A percentile compares a stretch with the other conserved stretches of the same genome.
These are phyloP conservation scores for Synanthedon formicaeformis DNA, from an alignment of 2,888 invertebrate species.

Conservation along the genomic window DNA sequence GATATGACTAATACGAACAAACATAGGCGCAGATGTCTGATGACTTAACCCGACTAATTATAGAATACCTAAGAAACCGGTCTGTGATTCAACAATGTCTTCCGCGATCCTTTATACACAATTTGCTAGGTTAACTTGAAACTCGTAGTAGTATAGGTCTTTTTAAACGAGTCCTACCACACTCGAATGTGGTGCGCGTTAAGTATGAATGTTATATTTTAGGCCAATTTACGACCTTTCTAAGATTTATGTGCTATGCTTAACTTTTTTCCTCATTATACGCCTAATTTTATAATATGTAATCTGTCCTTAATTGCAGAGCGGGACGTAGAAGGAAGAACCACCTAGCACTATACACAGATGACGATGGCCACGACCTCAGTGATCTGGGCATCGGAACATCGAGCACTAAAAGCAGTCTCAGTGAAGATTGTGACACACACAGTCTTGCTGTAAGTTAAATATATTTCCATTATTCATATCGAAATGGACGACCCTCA, in stretches of 20 bases:
- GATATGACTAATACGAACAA: slow-evolving; percentile 8
- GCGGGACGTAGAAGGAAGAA: slow-evolving; percentile 64
- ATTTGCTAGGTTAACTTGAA: no score
- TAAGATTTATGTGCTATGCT: no score
- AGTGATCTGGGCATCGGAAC: slow-evolving; percentile 85
- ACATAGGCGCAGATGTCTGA: slow-evolving; percentile 6
- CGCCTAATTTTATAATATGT: background rate
- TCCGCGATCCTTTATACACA: background rate
- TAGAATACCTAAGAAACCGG: slow-evolving; percentile 2
- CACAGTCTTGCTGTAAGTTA: slow-evolving; percentile 73
- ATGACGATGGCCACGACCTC: slow-evolving; percentile 86
- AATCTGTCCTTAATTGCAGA: slow-evolving; percentile 26
- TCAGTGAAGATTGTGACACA: slow-evolving; percentile 75
- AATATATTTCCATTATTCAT: no score
- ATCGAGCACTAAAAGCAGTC: slow-evolving; percentile 74
- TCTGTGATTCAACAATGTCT: background rate
- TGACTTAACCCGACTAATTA: slow-evolving; percentile 6
- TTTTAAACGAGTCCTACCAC: no score
- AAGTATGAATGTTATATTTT: background rate
- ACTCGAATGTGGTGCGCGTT: no score
- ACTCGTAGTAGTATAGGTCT: no score
- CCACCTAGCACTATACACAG: slow-evolving; percentile 79
- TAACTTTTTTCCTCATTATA: no score
- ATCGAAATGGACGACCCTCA: no score
- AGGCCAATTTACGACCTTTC: no score